Evolutionary conservation across 2,888 invertebrate genomes (phyloP).

Genomic region (Plagodis pulveraria): DNA sequence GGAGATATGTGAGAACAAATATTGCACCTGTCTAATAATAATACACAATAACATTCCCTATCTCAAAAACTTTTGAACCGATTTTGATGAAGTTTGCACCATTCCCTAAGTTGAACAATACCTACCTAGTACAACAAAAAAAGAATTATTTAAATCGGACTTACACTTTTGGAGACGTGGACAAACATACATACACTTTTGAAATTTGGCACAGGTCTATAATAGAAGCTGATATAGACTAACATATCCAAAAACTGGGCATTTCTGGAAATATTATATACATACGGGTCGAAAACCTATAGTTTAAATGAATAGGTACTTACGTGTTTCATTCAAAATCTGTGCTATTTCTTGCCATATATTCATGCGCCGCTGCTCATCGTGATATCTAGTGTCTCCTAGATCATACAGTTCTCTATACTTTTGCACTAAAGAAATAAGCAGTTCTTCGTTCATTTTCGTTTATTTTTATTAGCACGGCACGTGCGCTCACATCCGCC

Average conservation of each 20-base stretch:
- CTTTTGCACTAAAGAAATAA: constrained; percentile 1
- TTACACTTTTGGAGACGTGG: constrained; percentile 17
- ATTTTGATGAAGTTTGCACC: constrained; percentile 17
- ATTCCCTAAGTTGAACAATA: constrained; percentile 23
- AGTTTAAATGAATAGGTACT: constrained; percentile 10
- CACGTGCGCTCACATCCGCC: no score
- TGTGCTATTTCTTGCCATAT: constrained; percentile 24
- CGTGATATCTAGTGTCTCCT: constrained; percentile 12
- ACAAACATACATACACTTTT: constrained; percentile 10
- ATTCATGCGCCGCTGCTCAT: constrained; percentile 19
- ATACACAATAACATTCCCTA: constrained; percentile 16
- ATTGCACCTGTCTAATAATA: constrained; percentile 19
- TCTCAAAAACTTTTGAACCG: constrained; percentile 20
- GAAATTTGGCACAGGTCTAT: constrained; percentile 12
- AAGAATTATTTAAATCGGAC: constrained; percentile 22
- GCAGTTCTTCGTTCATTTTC: constrained; percentile 1
- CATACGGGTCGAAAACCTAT: constrained; percentile 16
- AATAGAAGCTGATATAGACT: constrained; percentile 18
- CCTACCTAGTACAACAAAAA: constrained; percentile 25
- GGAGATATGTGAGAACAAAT: constrained; percentile 18
- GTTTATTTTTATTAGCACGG: constrained; percentile 1
- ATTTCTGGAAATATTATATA: constrained; percentile 22
- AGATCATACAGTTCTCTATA: constrained; percentile 18
- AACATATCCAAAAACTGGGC: constrained; percentile 22
- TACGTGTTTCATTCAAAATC: constrained; percentile 14